Base-by-base conservation (phyloP, 2,888 invertebrate species). In the Pristionchus entomophagus region DNA sequence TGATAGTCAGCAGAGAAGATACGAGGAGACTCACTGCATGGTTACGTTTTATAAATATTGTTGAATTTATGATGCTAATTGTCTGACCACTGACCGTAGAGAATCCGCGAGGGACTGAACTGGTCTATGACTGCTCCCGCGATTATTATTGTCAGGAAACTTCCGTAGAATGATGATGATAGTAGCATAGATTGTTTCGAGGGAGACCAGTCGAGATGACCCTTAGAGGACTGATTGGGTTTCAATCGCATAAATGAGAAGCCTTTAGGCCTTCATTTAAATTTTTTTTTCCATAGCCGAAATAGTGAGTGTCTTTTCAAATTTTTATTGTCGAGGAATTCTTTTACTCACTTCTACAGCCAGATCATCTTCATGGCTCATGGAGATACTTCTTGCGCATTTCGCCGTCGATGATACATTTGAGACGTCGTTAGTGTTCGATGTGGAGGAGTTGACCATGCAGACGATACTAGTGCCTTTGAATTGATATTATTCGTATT, bases 261-360 rank as follows among this genome's bases (percentile, higher is more conserved):
- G 45, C 14, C n/a, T n/a, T n/a, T n/a, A n/a, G n/a, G n/a, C n/a
- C n/a, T n/a, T n/a, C n/a, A n/a, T n/a, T n/a, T n/a, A n/a, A n/a
- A n/a, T n/a, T n/a, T n/a, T n/a, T n/a, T n/a, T n/a, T n/a, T n/a
- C n/a, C n/a, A n/a, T n/a, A n/a, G n/a, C n/a, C n/a, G n/a, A n/a
- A n/a, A n/a, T n/a, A n/a, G n/a, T n/a, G n/a, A n/a, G n/a, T n/a
- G n/a, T n/a, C n/a, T 45, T 45, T 10, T 45, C 45, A 45, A 45
- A 45, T 45, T 45, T 45, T n/a, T n/a, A n/a, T n/a, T n/a, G n/a
- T n/a, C n/a, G n/a, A n/a, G n/a, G n/a, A n/a, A n/a, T n/a, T n/a
- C n/a, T n/a, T n/a, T n/a, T n/a, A n/a, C n/a, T n/a, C 5, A 80
- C 80, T 51, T 80, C 80, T n/a, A 80, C 51, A 6, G 80, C 80